Percentiles rank a stretch among this genome's conserved stretches.
phyloP scores from a whole-genome alignment of 2,797 vertebrate genomes.

The Acrossocheilus fasciatus region DNA sequence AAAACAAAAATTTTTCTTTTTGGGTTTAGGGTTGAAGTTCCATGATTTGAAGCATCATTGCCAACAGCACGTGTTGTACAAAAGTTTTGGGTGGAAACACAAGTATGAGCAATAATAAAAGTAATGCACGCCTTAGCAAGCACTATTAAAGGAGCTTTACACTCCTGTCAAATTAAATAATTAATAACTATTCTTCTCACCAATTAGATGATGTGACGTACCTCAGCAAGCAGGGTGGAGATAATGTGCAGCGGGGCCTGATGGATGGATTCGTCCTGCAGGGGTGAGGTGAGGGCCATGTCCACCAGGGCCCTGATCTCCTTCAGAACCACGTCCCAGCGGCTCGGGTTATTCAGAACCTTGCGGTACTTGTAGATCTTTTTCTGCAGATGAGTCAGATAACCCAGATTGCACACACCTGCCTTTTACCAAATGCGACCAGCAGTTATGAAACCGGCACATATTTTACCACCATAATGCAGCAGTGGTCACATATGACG shows the following conservation, averaged over 20 bases:
- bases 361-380: constrained; percentile 99
- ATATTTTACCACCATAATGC: background rate
- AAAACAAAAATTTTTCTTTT: background rate
- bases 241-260: constrained; percentile 97
- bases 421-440: background rate
- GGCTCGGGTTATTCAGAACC: constrained; percentile 95
- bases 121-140: background rate
- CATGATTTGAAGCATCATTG: background rate
- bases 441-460: constrained; percentile 16
- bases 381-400: constrained; percentile 82
- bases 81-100: background rate
- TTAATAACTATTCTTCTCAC: background rate
- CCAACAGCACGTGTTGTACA: background rate
- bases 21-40: background rate
- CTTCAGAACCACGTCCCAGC: constrained; percentile 98
- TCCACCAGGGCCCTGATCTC: constrained; percentile 97
- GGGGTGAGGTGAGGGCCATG: constrained; percentile 94
- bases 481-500: background rate
- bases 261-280: constrained; percentile 98
- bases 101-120: constrained; percentile 3
- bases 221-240: constrained; percentile 97
- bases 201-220: constrained; percentile 61
- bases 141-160: background rate
- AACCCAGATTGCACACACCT: constrained; percentile 26
- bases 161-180: background rate